Evolutionary conservation across 2,797 vertebrate species (phyloP).

Genomic region (Rhinogobio ventralis): DNA sequence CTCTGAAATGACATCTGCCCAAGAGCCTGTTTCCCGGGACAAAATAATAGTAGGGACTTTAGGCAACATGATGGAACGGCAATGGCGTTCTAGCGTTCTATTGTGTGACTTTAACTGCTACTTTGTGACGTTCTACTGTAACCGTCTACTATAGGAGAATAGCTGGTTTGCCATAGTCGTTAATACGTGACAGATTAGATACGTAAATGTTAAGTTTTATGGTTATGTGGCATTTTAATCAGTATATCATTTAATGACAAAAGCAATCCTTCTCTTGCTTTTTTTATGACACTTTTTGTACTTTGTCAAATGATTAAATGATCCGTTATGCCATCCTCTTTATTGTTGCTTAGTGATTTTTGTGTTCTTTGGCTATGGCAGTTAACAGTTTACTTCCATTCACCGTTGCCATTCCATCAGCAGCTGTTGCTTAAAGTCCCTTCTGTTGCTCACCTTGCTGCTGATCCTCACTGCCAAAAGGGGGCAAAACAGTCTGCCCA

Average conservation of each 20-base stretch:
- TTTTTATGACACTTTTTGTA: background rate
- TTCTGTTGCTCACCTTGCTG: constrained; percentile 67
- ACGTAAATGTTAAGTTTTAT: background rate
- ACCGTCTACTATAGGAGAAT: background rate
- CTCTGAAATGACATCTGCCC: constrained; percentile 84
- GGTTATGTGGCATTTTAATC: background rate
- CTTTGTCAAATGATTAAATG: background rate
- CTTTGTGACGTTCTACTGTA: background rate
- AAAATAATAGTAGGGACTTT: no score
- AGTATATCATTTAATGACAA: background rate
- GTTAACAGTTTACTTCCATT: background rate
- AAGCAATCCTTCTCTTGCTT: background rate
- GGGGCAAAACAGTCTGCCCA: constrained; percentile 81
- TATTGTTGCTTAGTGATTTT: background rate
- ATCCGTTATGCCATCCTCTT: background rate
- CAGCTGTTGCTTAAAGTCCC: background rate
- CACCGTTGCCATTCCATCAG: background rate
- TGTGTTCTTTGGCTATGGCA: background rate
- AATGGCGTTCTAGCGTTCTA: background rate
- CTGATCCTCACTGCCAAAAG: constrained; percentile 75
- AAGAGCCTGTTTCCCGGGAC: constrained; percentile 45
- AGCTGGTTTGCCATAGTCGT: background rate
- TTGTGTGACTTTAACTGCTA: background rate
- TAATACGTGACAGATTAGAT: background rate
- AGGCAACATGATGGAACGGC: background rate